Conservation (phyloP, 1,140 invertebrate species). For the Mesaphorura yosii region DNA sequence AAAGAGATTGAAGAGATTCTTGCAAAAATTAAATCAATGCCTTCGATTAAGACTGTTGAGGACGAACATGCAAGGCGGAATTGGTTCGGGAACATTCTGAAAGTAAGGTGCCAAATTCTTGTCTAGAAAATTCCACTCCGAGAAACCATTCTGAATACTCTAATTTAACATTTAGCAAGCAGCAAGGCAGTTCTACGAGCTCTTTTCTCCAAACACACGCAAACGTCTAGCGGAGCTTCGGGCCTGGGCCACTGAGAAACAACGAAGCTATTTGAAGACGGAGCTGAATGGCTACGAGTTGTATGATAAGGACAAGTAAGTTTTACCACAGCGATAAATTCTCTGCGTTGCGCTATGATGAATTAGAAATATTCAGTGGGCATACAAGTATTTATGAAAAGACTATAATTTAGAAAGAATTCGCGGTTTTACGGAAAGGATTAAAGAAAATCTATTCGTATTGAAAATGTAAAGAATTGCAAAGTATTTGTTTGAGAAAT, state of each 20-base stretch:
- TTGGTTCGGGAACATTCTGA: too few relatives aligned
- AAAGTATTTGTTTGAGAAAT: too few relatives aligned
- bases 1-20: too few relatives aligned
- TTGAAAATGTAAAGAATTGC: too few relatives aligned
- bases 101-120: too few relatives aligned
- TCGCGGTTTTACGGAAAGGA: background rate
- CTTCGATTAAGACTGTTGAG: too few relatives aligned
- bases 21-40: too few relatives aligned
- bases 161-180: slow-evolving; percentile 1
- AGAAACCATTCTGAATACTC: too few relatives aligned
- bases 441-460: background rate
- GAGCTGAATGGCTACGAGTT: slow-evolving; percentile 17
- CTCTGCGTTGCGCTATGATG: background rate
- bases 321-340: too few relatives aligned
- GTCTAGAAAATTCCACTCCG: too few relatives aligned
- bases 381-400: background rate
- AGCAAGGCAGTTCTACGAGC: slow-evolving; percentile 13
- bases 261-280: slow-evolving; percentile 5
- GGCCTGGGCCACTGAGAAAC: slow-evolving; percentile 17
- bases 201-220: slow-evolving; percentile 12
- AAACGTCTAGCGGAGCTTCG: slow-evolving; percentile 14
- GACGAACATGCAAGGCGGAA: too few relatives aligned
- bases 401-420: background rate
- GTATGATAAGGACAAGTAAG: slow-evolving; percentile 1
- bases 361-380: background rate